Conservation (phyloP, 1,140 invertebrate genomes). For the Listronotus bonariensis region DNA sequence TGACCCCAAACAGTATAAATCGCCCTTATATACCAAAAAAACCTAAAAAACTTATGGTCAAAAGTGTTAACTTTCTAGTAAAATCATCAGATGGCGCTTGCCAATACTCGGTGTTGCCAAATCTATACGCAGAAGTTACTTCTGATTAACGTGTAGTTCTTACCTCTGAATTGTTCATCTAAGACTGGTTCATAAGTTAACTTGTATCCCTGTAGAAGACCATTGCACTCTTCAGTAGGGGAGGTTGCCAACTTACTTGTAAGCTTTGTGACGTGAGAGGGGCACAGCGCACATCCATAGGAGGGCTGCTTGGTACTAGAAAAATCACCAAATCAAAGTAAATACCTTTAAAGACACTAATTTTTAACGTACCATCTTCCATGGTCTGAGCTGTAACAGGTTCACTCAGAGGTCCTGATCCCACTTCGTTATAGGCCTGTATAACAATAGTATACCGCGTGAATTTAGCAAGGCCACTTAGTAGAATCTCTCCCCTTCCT, state of each 20-base stretch:
- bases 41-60: too few species aligned
- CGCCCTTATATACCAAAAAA: too few species aligned
- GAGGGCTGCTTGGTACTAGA: slow-evolving; percentile 74
- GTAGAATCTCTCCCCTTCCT: slow-evolving; percentile 69
- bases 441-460: slow-evolving; percentile 80
- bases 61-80: too few species aligned
- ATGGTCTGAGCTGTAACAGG: slow-evolving; percentile 76
- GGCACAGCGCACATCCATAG: slow-evolving; percentile 73
- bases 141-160: slow-evolving; percentile 21
- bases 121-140: too few species aligned
- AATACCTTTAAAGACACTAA: not conserved
- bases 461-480: slow-evolving; percentile 73
- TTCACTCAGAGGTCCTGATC: slow-evolving; percentile 77
- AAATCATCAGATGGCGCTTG: too few species aligned
- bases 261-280: slow-evolving; percentile 75
- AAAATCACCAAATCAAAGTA: slow-evolving; percentile 18
- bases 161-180: slow-evolving; percentile 62
- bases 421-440: slow-evolving; percentile 85
- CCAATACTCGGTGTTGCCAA: too few species aligned
- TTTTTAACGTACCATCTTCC: slow-evolving; percentile 71
- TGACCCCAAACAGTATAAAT: too few species aligned
- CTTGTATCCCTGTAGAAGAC: slow-evolving; percentile 83
- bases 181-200: slow-evolving; percentile 71
- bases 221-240: slow-evolving; percentile 76
- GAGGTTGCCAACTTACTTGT: slow-evolving; percentile 84